Percentiles rank a stretch among this genome's conserved stretches.
Conservation (phyloP, 2,888 invertebrate species). For the Dexiosoma caninum region DNA sequence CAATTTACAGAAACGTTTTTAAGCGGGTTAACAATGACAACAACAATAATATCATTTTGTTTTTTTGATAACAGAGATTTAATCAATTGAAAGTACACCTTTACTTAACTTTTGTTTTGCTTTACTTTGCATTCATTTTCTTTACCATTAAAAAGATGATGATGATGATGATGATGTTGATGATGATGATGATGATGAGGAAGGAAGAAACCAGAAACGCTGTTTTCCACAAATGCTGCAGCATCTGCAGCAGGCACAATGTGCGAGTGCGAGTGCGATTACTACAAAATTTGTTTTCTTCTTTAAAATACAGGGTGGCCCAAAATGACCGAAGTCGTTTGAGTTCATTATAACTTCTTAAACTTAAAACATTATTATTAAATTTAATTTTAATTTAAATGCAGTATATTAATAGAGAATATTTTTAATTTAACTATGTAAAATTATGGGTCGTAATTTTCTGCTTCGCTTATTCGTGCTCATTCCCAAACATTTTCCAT, state of each 20-base stretch:
- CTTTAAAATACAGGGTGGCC: neutral
- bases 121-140: neutral
- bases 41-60: conserved; percentile 5
- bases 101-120: neutral
- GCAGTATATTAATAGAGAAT: too few species aligned
- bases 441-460: too few species aligned
- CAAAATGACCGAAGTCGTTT: too few species aligned
- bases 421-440: too few species aligned
- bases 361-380: too few species aligned
- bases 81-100: conserved; percentile 51
- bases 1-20: conserved; percentile 6
- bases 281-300: neutral
- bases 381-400: too few species aligned
- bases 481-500: too few species aligned
- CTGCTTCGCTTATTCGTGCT: too few species aligned
- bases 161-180: too few species aligned
- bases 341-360: too few species aligned
- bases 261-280: neutral
- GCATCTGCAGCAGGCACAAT: conserved; percentile 40
- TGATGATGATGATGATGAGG: too few species aligned
- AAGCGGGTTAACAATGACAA: neutral
- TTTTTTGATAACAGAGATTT: conserved; percentile 50
- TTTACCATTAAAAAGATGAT: conserved; percentile 9
- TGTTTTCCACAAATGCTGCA: conserved; percentile 31
- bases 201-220: conserved; percentile 26